phyloP scores from a whole-genome alignment of 2,888 invertebrate genomes.

The Athalia cordata region DNA sequence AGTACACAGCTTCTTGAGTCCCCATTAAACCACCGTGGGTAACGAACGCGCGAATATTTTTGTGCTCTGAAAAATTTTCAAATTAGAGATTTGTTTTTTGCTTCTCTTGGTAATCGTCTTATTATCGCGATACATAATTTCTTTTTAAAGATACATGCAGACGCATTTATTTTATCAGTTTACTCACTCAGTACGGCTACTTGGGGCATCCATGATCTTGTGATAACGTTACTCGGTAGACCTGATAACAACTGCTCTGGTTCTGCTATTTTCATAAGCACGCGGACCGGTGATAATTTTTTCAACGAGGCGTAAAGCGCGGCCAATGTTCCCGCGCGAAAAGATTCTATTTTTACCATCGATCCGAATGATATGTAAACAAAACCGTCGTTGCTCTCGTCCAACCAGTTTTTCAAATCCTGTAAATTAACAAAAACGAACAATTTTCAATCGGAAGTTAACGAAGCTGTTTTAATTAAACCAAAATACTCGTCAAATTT shows the following conservation, averaged over 20 bases:
- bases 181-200: conserved; percentile 58
- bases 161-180: neutral
- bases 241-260: conserved; percentile 54
- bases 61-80: conserved; percentile 58
- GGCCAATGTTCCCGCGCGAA: conserved; percentile 54
- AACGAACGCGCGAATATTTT: conserved; percentile 67
- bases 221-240: conserved; percentile 58
- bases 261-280: conserved; percentile 59
- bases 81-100: no score
- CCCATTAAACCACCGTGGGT: conserved; percentile 62
- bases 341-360: conserved; percentile 58
- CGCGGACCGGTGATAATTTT: conserved; percentile 59
- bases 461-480: neutral
- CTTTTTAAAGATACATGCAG: no score
- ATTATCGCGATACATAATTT: no score
- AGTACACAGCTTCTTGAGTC: conserved; percentile 57
- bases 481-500: neutral
- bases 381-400: conserved; percentile 59
- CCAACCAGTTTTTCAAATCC: conserved; percentile 62
- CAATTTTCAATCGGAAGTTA: neutral
- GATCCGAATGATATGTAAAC: conserved; percentile 65
- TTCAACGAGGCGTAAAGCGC: conserved; percentile 56
- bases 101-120: no score
- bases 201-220: conserved; percentile 61
- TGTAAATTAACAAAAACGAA: conserved; percentile 37